Evolutionary conservation across 2,888 invertebrate genomes (phyloP).

Genomic region (Spisula subtruncata): DNA sequence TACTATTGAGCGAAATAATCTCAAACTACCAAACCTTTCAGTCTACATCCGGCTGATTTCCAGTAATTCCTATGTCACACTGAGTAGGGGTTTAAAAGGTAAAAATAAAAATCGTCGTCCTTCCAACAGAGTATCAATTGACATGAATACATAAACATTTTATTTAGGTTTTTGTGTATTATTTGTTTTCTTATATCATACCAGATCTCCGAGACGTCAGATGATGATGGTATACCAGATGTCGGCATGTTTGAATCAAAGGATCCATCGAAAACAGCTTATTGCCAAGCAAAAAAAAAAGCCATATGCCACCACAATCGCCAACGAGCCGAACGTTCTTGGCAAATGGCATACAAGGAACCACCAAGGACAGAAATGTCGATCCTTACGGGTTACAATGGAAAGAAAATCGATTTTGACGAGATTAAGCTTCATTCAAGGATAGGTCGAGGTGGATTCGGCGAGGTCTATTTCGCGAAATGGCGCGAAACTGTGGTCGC

Average conservation of each 20-base stretch:
- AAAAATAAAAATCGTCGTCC: not conserved
- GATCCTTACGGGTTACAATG: constrained; percentile 50
- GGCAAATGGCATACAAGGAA: constrained; percentile 32
- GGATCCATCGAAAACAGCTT: not conserved
- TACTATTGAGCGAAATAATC: not conserved
- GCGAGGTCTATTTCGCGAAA: constrained; percentile 64
- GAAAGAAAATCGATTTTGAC: constrained; percentile 9
- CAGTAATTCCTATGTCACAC: not conserved
- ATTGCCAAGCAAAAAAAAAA: too few species aligned
- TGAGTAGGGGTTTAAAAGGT: not conserved
- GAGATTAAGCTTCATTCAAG: constrained; percentile 48
- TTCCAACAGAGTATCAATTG: not conserved
- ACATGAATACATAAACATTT: not conserved
- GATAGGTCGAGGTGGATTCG: constrained; percentile 69
- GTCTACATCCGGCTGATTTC: not conserved
- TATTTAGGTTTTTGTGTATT: not conserved
- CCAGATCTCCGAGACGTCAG: not conserved
- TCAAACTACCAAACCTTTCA: not conserved
- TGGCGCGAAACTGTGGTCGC: constrained; percentile 68
- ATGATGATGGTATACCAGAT: not conserved
- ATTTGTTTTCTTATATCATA: not conserved
- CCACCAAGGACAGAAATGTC: constrained; percentile 49
- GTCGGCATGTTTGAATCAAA: too few species aligned
- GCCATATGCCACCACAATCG: constrained; percentile 34
- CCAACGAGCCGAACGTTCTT: constrained; percentile 31